Percentiles rank a stretch among this genome's conserved stretches.
Evolutionary conservation across 2,113 vertebrate genomes (phyloP).

Genomic region (Lipotes vexillifer): DNA sequence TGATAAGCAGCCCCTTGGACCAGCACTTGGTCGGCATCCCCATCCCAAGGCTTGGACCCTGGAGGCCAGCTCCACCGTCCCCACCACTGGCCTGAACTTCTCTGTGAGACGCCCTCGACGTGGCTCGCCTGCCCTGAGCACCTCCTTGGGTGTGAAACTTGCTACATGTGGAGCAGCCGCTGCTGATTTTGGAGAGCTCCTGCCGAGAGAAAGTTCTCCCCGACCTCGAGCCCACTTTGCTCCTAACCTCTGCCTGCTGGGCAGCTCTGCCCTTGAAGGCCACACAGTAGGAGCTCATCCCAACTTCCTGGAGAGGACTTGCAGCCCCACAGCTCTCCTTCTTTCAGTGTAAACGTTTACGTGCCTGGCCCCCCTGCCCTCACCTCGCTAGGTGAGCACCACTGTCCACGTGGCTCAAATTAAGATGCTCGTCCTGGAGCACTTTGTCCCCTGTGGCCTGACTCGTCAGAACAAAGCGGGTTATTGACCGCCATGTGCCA

Average conservation of each 20-base stretch:
- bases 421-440: rapidly evolving
- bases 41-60: not conserved
- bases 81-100: not conserved
- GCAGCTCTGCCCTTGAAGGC: too few relatives aligned
- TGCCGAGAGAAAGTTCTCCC: not conserved
- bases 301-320: not conserved
- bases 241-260: too few relatives aligned
- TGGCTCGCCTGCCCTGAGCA: not conserved
- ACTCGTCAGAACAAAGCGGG: rapidly evolving
- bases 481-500: rapidly evolving
- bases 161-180: rapidly evolving
- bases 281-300: rapidly evolving
- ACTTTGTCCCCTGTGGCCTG: rapidly evolving
- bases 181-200: not conserved
- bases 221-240: too few relatives aligned
- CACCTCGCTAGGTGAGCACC: rapidly evolving
- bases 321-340: not conserved
- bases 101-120: rapidly evolving
- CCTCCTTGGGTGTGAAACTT: rapidly evolving
- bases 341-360: rapidly evolving
- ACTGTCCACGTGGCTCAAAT: rapidly evolving
- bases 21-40: rapidly evolving
- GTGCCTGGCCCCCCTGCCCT: rapidly evolving
- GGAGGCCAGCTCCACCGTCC: rapidly evolving
- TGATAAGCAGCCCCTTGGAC: rapidly evolving